Base-by-base conservation (phyloP, 2,113 vertebrate genomes). In the Ailuropoda melanoleuca region DNA sequence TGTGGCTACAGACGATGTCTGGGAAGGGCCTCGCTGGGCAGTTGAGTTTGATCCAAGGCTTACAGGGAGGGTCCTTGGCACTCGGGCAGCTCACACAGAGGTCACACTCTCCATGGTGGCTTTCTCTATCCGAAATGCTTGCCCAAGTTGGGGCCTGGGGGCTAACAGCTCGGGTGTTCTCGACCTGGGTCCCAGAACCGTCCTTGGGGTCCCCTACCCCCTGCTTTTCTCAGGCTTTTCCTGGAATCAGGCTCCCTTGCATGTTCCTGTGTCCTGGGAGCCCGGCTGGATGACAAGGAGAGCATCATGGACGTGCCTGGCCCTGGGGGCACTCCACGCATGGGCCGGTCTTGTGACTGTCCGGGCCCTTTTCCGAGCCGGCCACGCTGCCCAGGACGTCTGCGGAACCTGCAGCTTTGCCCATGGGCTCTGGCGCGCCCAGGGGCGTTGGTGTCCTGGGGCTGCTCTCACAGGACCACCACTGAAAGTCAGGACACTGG, bases 401-500 rank as follows among this genome's bases (percentile, higher is more conserved):
- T 4, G 21, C 24, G 24, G 34, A 34, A 50, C 64, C 34, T 23
- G 46, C 12, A 10, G 66, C 23, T 3, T 5, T 12, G 23, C 18
- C 39, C 1, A 24, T 31, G 13, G 17, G 6, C 53, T 78, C 34
- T 64, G 10, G 34, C 7, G 1, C 11, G 31, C 37, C 4, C 23
- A 9, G 48, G 23, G 31, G 0, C 24, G 17, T 5, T 39, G 18
- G 12, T 85, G 4, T 90, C 34, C 80, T 46, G 29, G 12, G 31
- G 31, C 13, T 70, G 31, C 50, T 8, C 4, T 14, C 18, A 29
- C 12, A 43, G 7, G 53, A 72, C 43, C 34, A 15, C 31, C 15
- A 24, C 3, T 3, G 55, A 2, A 53, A 50, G 62, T n/a, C 70
- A 12, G 6, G 62, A 55, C 0, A 1, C 17, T 4, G 2, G 4